Percentiles rank a stretch among this genome's conserved stretches.
Evolutionary conservation across 2,888 invertebrate genomes (phyloP).

Genomic region (Hetaerina titia): DNA sequence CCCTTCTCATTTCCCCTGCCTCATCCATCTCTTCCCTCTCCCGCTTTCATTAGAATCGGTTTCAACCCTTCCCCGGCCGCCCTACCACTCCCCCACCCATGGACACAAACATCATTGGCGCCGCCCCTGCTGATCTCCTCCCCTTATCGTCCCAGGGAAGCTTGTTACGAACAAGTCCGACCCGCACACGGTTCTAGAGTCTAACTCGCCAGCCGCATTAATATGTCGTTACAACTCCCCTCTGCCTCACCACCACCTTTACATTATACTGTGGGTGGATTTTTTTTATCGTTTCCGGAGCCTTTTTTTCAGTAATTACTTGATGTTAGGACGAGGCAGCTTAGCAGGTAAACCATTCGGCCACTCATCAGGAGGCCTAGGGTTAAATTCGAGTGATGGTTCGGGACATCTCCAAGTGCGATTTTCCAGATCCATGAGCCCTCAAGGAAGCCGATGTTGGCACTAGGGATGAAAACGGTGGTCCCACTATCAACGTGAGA

Average conservation of each 20-base stretch:
- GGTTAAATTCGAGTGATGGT: no score
- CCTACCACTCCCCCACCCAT: not conserved
- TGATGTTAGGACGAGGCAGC: no score
- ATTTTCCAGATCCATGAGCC: no score
- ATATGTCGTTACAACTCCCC: not conserved
- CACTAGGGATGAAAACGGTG: no score
- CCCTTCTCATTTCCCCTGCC: not conserved
- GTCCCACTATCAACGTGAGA: no score
- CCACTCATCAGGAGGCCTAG: no score
- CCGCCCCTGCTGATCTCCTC: not conserved
- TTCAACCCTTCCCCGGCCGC: not conserved
- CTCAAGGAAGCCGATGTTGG: no score
- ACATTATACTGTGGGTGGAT: not conserved
- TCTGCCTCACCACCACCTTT: not conserved
- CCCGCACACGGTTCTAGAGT: not conserved
- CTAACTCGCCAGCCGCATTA: not conserved
- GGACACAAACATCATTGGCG: not conserved
- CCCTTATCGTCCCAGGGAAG: not conserved
- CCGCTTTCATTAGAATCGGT: not conserved
- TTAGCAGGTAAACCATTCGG: no score
- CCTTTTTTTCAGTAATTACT: not conserved
- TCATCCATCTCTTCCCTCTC: not conserved
- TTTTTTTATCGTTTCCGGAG: not conserved
- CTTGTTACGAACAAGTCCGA: not conserved
- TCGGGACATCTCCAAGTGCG: no score